phyloP scores from a whole-genome alignment of 1,140 invertebrate species.

The Muscidifurax raptorellus region DNA sequence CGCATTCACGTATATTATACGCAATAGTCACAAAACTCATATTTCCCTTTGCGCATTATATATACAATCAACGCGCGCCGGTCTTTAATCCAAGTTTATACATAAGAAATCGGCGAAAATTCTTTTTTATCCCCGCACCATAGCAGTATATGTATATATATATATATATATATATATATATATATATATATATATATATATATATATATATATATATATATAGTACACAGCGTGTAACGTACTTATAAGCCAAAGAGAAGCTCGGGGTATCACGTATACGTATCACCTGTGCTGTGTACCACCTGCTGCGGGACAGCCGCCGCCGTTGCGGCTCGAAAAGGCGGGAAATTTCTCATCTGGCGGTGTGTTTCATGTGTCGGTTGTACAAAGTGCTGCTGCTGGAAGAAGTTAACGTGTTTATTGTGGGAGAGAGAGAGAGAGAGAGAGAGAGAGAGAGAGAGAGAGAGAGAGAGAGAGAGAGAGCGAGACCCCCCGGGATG shows the following conservation, averaged over 20 bases:
- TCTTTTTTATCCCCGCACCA: not conserved
- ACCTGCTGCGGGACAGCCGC: slow-evolving; percentile 54
- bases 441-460: not conserved
- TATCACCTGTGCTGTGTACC: slow-evolving; percentile 35
- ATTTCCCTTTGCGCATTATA: not conserved
- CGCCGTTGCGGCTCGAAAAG: slow-evolving; percentile 6
- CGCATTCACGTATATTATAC: not conserved
- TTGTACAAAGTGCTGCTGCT: not conserved
- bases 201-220: too few species aligned
- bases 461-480: not conserved
- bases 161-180: too few species aligned
- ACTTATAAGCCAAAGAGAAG: not conserved
- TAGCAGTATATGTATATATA: too few species aligned
- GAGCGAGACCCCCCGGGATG: not conserved
- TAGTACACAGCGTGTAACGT: not conserved
- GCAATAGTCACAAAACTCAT: not conserved
- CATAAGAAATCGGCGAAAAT: too few species aligned
- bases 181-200: too few species aligned
- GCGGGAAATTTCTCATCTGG: slow-evolving; percentile 44
- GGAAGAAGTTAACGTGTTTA: not conserved
- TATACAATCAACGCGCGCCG: too few species aligned
- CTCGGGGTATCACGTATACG: not conserved
- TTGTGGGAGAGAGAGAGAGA: not conserved
- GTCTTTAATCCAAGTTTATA: too few species aligned
- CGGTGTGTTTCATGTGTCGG: not conserved